Conservation (phyloP, 2,888 invertebrate genomes). For the Pardosa pseudoannulata region DNA sequence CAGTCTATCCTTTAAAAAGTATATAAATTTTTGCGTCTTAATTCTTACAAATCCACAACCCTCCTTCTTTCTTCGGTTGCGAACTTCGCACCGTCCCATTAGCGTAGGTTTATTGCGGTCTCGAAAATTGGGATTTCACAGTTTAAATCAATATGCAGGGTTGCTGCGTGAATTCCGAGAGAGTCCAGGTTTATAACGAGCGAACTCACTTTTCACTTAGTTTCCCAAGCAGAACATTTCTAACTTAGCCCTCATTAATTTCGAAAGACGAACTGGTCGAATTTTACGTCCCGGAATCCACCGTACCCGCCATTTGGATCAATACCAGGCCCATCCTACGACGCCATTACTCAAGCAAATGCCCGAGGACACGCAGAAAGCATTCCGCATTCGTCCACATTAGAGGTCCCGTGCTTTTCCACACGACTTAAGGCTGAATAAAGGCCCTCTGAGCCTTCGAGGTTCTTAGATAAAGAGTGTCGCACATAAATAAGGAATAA, state of each 20-base stretch:
- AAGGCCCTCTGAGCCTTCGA: no score
- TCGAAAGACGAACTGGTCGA: constrained; percentile 13
- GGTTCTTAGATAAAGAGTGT: no score
- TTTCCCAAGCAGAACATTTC: constrained; percentile 11
- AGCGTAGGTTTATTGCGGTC: no score
- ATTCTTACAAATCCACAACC: no score
- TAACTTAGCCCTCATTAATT: constrained; percentile 18
- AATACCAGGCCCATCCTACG: constrained; percentile 18
- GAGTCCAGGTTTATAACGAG: background rate
- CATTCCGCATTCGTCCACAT: background rate
- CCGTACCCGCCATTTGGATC: constrained; percentile 6
- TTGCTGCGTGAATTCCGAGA: no score
- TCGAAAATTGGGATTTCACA: no score
- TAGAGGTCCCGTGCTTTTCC: background rate
- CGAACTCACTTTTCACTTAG: constrained; percentile 2
- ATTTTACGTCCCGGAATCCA: constrained; percentile 3
- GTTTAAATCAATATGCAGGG: no score
- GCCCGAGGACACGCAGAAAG: constrained; percentile 21
- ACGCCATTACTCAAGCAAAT: constrained; percentile 16
- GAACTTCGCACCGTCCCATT: no score
- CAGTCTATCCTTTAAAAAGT: no score
- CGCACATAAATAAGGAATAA: background rate
- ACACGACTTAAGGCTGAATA: background rate
- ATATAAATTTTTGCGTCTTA: no score
- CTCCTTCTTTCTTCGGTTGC: no score